A percentile compares a stretch with the other conserved stretches of the same genome.
Conservation (phyloP, 2,797 vertebrate genomes). For the Scolopax rusticola region DNA sequence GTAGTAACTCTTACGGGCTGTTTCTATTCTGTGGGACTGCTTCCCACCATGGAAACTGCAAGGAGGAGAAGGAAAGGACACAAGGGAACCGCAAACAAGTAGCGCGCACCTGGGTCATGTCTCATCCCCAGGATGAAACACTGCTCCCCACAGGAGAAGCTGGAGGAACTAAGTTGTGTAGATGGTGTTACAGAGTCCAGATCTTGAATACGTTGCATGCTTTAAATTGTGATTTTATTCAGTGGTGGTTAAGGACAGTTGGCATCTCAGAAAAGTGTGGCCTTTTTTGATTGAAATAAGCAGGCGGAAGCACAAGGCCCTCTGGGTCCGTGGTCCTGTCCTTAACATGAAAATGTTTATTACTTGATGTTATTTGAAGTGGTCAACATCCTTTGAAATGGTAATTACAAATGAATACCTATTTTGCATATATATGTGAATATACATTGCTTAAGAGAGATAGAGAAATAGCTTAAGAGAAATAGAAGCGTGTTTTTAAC, state of each 20-base stretch:
- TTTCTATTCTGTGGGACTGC: not conserved
- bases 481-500: not conserved
- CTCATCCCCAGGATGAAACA: not conserved
- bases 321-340: not conserved
- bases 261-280: fast-evolving
- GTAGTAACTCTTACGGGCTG: not conserved
- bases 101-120: not conserved
- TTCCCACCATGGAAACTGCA: not conserved
- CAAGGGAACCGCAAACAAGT: too few relatives aligned
- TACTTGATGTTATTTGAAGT: not conserved
- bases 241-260: not conserved
- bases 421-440: not conserved
- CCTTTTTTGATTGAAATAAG: not conserved
- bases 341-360: not conserved
- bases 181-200: not conserved
- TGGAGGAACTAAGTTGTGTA: not conserved
- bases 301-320: not conserved
- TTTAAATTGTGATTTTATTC: not conserved
- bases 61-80: not conserved
- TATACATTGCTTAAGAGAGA: not conserved
- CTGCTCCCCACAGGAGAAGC: not conserved
- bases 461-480: not conserved
- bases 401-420: not conserved
- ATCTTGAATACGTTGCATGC: not conserved
- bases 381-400: not conserved